Evolutionary conservation across 1,140 invertebrate genomes (phyloP), one percentile per base, ranked within the genome.

Genomic region (Dysdera silvatica): DNA sequence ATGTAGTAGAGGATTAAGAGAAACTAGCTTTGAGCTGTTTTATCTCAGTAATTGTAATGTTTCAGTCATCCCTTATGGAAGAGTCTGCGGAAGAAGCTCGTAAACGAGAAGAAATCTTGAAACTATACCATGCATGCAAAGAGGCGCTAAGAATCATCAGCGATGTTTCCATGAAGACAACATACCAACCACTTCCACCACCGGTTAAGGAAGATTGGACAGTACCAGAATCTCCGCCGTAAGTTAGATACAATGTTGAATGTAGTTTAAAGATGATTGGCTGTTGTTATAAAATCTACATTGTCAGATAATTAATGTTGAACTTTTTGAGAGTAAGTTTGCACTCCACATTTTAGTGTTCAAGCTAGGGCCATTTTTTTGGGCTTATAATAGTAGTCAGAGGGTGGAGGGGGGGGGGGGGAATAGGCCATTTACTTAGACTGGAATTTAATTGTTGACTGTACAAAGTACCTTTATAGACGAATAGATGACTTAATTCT

Each of bases 101-200:
- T 69, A 94, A 95, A 76, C 84, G 97, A 60, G 95, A 99, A 77
- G 96, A 99, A 79, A 92, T 98, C 85, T 78, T 99, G 69, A 84
- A 94, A 59, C 98, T 99, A 93, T 99, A 99, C 79, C 94, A 98
- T 74, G 94, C 95, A 16, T 98, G 95, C 76, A 98, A 99, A 79
- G 95, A 99, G 77, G 91, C 95, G 8, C 79, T 99, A 55, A 82
- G 83, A 70, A 99, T 99, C 67, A 99, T 99, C 75, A 91, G 91
- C 64, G 95, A 99, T 77, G 95, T 98, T 14, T 93, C 91, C 12
- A 95, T 95, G 85, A 88, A 90, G 28, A 98, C 95, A 3, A 90
- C 95, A 37, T 86, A 88, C 61, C 95, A 92, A 41, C 93, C 94
- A 5, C 70, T 77, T 14, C 80, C 80, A 8, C 79, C 80, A 8